Evolutionary conservation across 2,888 invertebrate species (phyloP), one percentile per base, ranked within the genome.

Genomic region (Phasia obesa): DNA sequence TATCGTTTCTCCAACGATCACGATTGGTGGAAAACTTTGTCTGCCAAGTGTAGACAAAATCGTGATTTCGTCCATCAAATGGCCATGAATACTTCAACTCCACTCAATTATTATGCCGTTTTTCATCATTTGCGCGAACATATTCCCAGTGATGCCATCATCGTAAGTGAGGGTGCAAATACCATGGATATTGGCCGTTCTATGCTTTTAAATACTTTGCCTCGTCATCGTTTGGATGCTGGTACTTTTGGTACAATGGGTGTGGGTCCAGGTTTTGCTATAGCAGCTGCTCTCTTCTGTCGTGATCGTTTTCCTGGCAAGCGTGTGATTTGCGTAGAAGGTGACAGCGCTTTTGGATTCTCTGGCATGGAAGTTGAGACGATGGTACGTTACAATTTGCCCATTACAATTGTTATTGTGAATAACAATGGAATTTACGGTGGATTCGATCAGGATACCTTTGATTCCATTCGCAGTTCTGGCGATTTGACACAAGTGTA

Each of bases 361-460:
- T 98, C 98, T 27, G 99, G 97, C 88, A 98, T 99, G 98, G 99
- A 99, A 93, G 93, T 99, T 27, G 99, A 99, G 92, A 99, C 99
- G 0, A 97, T 98, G 94, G 95, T 96, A 89, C 95, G 98, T 81
- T 98, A 99, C 91, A 96, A 97, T 88, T 92, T 99, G 85, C 98
- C 99, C 0, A 94, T 99, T 31, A 94, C 97, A 42, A 94, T 98
- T 77, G 93, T 99, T 3, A 95, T 99, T 82, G 95, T 99, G 6
- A 99, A 99, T 92, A 99, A 99, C 92, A 97, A 96, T 89, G 99
- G 99, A 23, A 99, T 99, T 88, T 97, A 97, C 90, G 94, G 95
- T 65, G 99, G 99, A 6, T 93, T 98, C 83, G 95, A 96, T 88
- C 93, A 93, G 84, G 95, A 96, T 21, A 94, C 94, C 9, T 96